These are phyloP conservation scores for Talpa occidentalis DNA, from an alignment of 2,113 vertebrate genomes.

Conservation along the genomic window DNA sequence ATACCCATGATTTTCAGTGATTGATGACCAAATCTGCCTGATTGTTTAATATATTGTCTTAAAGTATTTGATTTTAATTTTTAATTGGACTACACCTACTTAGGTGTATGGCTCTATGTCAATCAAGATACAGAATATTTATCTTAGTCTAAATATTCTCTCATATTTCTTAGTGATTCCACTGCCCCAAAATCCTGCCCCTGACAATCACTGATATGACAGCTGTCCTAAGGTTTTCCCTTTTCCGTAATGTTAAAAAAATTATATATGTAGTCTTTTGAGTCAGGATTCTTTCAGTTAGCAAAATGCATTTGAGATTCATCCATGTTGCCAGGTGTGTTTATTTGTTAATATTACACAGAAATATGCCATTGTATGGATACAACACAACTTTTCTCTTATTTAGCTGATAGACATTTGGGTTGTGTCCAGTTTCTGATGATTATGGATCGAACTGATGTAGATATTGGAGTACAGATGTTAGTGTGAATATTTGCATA, in stretches of 20 bases:
- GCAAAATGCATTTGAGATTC: neutral
- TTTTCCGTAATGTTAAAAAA: neutral
- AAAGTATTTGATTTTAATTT: neutral
- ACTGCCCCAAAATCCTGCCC: fast-evolving
- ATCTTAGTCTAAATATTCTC: neutral
- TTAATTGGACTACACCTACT: neutral
- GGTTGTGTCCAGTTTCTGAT: neutral
- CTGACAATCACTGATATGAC: neutral
- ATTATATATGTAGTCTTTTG: neutral
- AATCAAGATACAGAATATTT: neutral
- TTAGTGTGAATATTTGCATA: conserved; percentile 25
- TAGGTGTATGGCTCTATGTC: neutral
- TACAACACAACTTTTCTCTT: neutral
- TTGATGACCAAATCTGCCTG: neutral
- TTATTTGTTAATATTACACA: neutral
- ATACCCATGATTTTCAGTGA: neutral
- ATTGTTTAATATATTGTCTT: neutral
- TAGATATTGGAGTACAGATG: neutral
- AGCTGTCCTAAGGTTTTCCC: neutral
- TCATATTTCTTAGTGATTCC: neutral
- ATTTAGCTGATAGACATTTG: conserved; percentile 3
- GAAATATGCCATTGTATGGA: neutral
- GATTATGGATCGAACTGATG: neutral
- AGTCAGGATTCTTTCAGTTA: neutral
- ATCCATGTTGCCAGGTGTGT: neutral